A percentile compares a stretch with the other conserved stretches of the same genome.
phyloP scores from a whole-genome alignment of 2,888 invertebrate genomes.

The Monopis laevigella region DNA sequence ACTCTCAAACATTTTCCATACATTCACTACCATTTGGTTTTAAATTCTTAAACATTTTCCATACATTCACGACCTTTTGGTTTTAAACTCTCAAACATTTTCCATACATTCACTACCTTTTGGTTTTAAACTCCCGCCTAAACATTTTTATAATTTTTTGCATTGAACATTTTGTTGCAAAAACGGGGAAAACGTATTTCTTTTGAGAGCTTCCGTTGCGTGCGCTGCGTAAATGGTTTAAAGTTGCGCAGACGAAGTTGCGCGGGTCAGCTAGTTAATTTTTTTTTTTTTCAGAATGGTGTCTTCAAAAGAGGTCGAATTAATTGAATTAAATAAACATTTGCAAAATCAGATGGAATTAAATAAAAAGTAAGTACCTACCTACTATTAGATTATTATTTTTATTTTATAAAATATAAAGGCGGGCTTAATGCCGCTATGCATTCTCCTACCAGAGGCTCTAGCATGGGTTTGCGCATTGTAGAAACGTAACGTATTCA shows the following conservation, averaged over 20 bases:
- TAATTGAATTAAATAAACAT: conserved; percentile 61
- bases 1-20: too few species aligned
- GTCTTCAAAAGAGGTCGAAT: conserved; percentile 60
- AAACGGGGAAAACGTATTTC: neutral
- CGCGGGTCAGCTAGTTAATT: too few species aligned
- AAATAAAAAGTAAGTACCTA: conserved; percentile 57
- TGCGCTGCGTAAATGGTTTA: too few species aligned
- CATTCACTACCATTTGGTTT: too few species aligned
- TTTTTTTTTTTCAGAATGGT: conserved; percentile 43
- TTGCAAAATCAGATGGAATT: conserved; percentile 68
- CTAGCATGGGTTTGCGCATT: too few species aligned
- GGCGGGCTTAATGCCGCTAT: neutral
- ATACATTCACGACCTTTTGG: too few species aligned
- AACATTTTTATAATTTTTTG: neutral
- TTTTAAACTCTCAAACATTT: too few species aligned
- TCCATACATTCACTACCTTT: neutral
- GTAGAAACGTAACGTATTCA: too few species aligned
- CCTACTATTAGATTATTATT: neutral
- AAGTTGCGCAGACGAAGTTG: too few species aligned
- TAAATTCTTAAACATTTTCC: too few species aligned
- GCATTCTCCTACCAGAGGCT: too few species aligned
- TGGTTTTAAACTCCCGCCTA: neutral
- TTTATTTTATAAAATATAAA: conserved; percentile 11
- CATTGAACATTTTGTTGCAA: neutral
- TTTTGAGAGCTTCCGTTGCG: neutral